phyloP scores from a whole-genome alignment of 2,888 invertebrate species.

The Leptinotarsa haldemani region DNA sequence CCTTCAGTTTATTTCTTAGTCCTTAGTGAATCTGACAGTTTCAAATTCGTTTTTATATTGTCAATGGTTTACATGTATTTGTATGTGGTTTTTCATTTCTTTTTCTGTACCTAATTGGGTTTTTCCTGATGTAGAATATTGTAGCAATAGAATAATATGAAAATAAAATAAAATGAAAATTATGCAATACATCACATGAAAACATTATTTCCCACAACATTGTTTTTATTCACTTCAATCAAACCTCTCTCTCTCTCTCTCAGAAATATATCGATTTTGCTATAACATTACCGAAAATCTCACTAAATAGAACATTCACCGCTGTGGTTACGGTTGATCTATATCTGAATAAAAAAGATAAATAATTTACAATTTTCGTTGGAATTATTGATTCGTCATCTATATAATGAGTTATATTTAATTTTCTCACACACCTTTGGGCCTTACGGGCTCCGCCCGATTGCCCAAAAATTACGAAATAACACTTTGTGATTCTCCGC shows the following conservation, averaged over 20 bases:
- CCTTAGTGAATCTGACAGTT: too few relatives aligned
- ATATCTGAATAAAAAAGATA: conserved; percentile 41
- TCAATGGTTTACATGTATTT: too few relatives aligned
- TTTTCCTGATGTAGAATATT: too few relatives aligned
- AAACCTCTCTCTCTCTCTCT: neutral
- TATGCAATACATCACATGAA: too few relatives aligned
- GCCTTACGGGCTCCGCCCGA: conserved; percentile 20
- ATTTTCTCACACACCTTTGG: conserved; percentile 18
- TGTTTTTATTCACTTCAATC: neutral
- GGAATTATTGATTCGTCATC: conserved; percentile 40
- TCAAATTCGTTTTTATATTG: too few relatives aligned
- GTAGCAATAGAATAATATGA: too few relatives aligned
- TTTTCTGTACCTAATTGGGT: too few relatives aligned
- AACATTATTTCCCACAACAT: neutral
- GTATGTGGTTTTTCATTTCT: too few relatives aligned
- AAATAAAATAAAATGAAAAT: too few relatives aligned
- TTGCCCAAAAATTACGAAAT: conserved; percentile 31
- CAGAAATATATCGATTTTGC: neutral
- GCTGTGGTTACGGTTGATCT: conserved; percentile 44
- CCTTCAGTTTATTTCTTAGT: too few relatives aligned
- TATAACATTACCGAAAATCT: conserved; percentile 31
- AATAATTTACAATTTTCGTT: conserved; percentile 36
- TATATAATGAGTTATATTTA: conserved; percentile 30
- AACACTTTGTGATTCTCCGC: conserved; percentile 34
- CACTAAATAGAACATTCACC: conserved; percentile 45